A percentile compares a stretch with the other conserved stretches of the same genome.
Conservation (phyloP, 2,113 vertebrate genomes). For the Lepisosteus oculatus region DNA sequence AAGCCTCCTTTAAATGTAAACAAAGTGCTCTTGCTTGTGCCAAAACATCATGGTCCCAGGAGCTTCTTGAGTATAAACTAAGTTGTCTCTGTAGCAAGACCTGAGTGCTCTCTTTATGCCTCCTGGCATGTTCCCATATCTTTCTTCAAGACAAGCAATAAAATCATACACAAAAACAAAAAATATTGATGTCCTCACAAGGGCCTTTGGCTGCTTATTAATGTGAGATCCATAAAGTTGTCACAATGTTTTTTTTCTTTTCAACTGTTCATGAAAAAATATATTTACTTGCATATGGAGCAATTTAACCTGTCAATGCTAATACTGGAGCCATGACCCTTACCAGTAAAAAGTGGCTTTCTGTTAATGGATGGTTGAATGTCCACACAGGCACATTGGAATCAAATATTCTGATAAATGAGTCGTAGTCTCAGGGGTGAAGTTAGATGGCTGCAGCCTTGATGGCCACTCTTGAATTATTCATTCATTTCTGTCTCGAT, state of each 20-base stretch:
- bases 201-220: not conserved
- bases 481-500: not conserved
- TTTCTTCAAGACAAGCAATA: not conserved
- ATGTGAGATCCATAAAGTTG: not conserved
- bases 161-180: not conserved
- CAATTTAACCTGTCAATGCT: not conserved
- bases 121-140: not conserved
- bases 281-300: not conserved
- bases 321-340: no score
- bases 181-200: not conserved
- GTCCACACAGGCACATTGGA: not conserved
- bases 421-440: not conserved
- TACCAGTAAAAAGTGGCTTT: no score
- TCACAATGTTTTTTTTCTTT: not conserved
- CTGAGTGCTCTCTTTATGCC: not conserved
- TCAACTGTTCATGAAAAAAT: not conserved
- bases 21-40: no score
- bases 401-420: not conserved
- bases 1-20: no score
- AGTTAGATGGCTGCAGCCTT: not conserved
- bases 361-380: no score
- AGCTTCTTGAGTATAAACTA: no score
- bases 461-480: not conserved
- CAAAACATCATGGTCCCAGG: no score
- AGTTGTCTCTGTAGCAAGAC: no score